Base-by-base conservation (phyloP, 2,888 invertebrate species). In the Teleogryllus oceanicus region DNA sequence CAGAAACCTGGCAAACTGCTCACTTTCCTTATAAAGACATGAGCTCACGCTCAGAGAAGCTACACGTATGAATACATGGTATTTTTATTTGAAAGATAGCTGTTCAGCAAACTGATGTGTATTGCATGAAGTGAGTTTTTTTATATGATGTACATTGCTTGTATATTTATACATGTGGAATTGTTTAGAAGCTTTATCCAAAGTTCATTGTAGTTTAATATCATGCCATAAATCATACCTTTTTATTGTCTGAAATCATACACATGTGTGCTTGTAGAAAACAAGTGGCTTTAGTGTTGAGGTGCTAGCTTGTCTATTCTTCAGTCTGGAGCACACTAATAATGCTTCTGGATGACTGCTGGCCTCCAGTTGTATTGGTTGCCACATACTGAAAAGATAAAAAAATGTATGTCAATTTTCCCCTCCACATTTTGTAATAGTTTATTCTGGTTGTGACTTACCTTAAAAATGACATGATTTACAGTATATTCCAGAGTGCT, bases 121-220 rank as follows among this genome's bases (percentile, higher is more conserved):
- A 20, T 13, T 20, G 24, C 21, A 21, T 75, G 20, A 21, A 21
- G 16, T 62, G 62, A 62, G 62, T 62, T 62, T 62, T 62, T 62
- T 62, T 62, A 62, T 62, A 62, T 62, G 75, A 24, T 21, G 20
- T 21, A 75, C 24, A 24, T 75, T 20, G 75, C 75, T 75, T 75
- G 75, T 50, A 75, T 78, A 75, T 78, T 49, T 74, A 78, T 75
- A 49, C 3, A 18, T 49, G 74, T 74, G 49, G 74, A 74, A 78
- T 50, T 51, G 50, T 21, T 18, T 79, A 79, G 79, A 51, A 76
- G 79, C 76, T 49, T 76, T 24, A 76, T 37, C 79, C 76, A 76
- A 79, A 79, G 79, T 76, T 62, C 75, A 50, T 21, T 79, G 16
- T 79, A 76, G 50, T 18, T 24, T 51, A 24, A 21, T 62, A 62